Conservation (phyloP, 2,113 vertebrate genomes). For the Ochotona curzoniae region DNA sequence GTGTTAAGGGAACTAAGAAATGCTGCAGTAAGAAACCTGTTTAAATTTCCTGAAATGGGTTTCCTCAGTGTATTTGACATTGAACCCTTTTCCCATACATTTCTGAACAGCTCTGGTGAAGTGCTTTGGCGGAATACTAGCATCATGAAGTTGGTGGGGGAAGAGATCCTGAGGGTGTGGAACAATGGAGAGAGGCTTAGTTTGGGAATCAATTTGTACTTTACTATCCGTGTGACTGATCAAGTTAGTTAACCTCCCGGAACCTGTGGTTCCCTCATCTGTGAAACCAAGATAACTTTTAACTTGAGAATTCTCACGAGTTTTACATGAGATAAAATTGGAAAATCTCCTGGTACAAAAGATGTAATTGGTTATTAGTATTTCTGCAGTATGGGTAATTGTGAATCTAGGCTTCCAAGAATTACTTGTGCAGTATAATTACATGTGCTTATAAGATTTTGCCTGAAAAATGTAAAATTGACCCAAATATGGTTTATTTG, state of each 20-base stretch:
- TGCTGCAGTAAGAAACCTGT: neutral
- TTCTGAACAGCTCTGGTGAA: neutral
- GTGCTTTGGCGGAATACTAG: neutral
- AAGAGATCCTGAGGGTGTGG: neutral
- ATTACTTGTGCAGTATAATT: neutral
- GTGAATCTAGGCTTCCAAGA: neutral
- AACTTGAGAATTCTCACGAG: neutral
- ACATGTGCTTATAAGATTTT: neutral
- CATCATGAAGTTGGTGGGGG: neutral
- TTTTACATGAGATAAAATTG: neutral
- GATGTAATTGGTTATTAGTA: neutral
- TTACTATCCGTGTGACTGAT: neutral
- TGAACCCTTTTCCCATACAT: neutral
- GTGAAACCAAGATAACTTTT: conserved; percentile 16
- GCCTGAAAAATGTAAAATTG: neutral
- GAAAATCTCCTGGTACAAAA: neutral
- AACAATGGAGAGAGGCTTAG: neutral
- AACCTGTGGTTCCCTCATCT: conserved; percentile 42
- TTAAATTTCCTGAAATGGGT: neutral
- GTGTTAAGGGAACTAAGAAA: neutral
- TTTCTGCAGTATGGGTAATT: neutral
- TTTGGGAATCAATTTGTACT: neutral
- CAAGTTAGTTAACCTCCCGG: neutral
- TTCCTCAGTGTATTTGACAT: neutral
- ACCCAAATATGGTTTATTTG: conserved; percentile 21